A percentile compares a stretch with the other conserved stretches of the same genome.
These are phyloP conservation scores for Planococcus citri DNA, from an alignment of 1,140 invertebrate genomes.

Conservation along the genomic window DNA sequence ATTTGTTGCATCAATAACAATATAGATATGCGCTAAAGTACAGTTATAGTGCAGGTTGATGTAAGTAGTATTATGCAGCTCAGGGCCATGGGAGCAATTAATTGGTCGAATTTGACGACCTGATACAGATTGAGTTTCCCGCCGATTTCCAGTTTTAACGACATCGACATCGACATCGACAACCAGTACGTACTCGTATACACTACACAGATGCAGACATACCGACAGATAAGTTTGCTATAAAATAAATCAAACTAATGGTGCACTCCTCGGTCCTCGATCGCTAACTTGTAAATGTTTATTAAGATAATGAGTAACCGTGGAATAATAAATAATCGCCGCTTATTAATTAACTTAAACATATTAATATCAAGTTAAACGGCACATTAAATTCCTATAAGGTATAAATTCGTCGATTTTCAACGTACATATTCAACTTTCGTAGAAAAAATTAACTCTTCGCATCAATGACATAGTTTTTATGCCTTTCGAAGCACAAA, in stretches of 20 bases:
- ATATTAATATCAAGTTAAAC: neutral
- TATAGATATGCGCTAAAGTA: too few species aligned
- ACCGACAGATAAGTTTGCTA: neutral
- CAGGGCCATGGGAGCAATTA: neutral
- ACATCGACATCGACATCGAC: too few species aligned
- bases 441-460: too few species aligned
- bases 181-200: neutral
- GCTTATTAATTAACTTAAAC: neutral
- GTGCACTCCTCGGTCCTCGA: conserved; percentile 4
- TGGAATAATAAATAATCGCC: neutral
- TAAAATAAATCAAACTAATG: conserved; percentile 4
- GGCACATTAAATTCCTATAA: neutral
- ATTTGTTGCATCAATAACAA: too few species aligned
- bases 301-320: conserved; percentile 1
- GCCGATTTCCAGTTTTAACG: conserved; percentile 1
- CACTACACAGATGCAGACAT: too few species aligned
- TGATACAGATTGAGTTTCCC: neutral
- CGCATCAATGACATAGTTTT: too few species aligned
- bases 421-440: neutral
- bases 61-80: neutral
- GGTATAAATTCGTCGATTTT: neutral
- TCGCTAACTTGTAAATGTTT: conserved; percentile 7
- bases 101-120: neutral
- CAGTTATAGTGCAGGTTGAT: too few species aligned
- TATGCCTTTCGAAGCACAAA: too few species aligned